Percentiles rank a stretch among this genome's conserved stretches.
These are phyloP conservation scores for Sebastes oblongus DNA, from an alignment of 2,797 vertebrate species.

Conservation along the genomic window DNA sequence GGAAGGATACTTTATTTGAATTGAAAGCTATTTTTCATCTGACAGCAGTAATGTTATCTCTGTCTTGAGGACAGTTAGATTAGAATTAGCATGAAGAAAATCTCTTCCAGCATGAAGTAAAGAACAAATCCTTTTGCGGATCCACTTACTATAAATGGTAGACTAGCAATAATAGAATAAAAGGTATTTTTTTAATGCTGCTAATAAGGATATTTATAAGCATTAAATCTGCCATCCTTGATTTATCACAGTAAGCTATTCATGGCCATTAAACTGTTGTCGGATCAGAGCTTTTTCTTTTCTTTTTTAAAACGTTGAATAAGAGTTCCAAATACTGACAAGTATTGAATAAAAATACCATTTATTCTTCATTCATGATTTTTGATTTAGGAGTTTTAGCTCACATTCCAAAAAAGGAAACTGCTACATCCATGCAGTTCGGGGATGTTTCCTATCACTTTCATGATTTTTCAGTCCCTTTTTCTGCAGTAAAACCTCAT, in stretches of 20 bases:
- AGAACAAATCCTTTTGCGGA: conserved; percentile 10
- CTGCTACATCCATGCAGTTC: conserved; percentile 1
- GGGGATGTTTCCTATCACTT: conserved; percentile 24
- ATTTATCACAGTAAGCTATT: neutral
- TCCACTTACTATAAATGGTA: conserved; percentile 9
- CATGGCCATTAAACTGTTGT: neutral
- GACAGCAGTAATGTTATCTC: conserved; percentile 25
- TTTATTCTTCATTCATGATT: neutral
- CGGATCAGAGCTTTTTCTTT: conserved; percentile 1
- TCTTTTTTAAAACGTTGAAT: neutral
- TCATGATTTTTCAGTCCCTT: conserved; percentile 26
- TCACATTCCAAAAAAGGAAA: neutral
- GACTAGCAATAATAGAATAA: neutral
- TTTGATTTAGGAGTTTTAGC: neutral
- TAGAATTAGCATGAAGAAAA: conserved; percentile 14
- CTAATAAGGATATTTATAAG: neutral
- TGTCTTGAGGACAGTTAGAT: conserved; percentile 17
- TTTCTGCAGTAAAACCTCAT: conserved; percentile 28
- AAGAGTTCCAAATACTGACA: neutral
- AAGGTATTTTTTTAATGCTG: neutral
- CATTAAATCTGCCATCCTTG: conserved; percentile 3
- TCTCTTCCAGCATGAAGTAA: conserved; percentile 9
- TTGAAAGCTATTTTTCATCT: conserved; percentile 10
- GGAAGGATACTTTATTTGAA: conserved; percentile 7
- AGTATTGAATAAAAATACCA: neutral